Base-by-base conservation (phyloP, 1,140 invertebrate species). In the Laupala kohalensis region DNA sequence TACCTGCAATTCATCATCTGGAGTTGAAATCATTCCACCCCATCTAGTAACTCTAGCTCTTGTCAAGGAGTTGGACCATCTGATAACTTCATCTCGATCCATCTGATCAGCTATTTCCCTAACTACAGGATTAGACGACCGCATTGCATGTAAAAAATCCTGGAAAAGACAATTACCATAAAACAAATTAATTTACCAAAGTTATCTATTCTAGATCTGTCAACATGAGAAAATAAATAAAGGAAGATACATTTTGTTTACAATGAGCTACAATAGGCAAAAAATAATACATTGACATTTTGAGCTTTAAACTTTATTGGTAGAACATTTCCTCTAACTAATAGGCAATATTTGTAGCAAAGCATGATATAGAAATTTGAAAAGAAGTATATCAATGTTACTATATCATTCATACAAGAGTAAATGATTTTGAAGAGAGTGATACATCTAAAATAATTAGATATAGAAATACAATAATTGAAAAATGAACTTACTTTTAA, bases 1-100 rank as follows among this genome's bases (percentile, higher is more conserved):
- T 79, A 94, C 91, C 86, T 97, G 95, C 75, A 97, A 83, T 37
- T 92, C 87, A 80, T 93, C 92, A 83, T 98, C 95, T 5, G 95
- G 96, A 1, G 96, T 98, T 23, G 94, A 96, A 72, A 97, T 97
- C 93, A 98, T 97, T 70, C 95, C 95, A 70, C 95, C 96, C 96
- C 95, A 98, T 69, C 95, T 84, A 2, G 93, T 96, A 27, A 97
- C 95, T 75, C 94, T 82, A 2, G 95, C 95, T 68, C 92, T 82
- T 19, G 92, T 86, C 25, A 98, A 81, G 2, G 91, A 90, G 73
- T 86, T 89, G 28, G 93, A 91, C 96, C 95, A 98, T 78, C 93
- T 86, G n/a, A 93, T 84, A 68, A 96, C 91, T 82, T 96, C 94
- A 77, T 96, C 92, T 68, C 92, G 86, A 80, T 97, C 94, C 90